Conservation (phyloP, 2,797 vertebrate species). For the Acipenser transmontanus region DNA sequence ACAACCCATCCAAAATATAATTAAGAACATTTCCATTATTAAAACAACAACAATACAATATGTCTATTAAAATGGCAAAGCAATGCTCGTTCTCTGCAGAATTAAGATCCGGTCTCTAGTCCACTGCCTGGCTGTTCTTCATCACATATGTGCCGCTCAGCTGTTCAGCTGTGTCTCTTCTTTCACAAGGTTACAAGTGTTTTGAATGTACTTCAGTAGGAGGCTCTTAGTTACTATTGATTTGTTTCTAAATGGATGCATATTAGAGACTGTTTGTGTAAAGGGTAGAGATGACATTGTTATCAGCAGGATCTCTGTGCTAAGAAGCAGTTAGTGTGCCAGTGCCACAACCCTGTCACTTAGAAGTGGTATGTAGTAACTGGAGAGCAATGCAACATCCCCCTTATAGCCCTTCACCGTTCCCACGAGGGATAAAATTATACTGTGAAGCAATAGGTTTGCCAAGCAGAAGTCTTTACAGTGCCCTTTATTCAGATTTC, state of each 20-base stretch:
- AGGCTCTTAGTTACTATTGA: constrained; percentile 49
- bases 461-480: constrained; percentile 1
- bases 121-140: constrained; percentile 30
- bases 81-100: constrained; percentile 25
- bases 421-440: constrained; percentile 38
- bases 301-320: constrained; percentile 38
- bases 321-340: constrained; percentile 37
- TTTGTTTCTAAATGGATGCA: constrained; percentile 45
- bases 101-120: not conserved
- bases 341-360: constrained; percentile 28
- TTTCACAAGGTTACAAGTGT: constrained; percentile 31
- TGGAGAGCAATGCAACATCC: constrained; percentile 27
- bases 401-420: constrained; percentile 25
- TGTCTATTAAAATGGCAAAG: too few relatives aligned
- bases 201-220: constrained; percentile 36
- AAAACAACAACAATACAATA: too few relatives aligned
- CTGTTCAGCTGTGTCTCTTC: constrained; percentile 35
- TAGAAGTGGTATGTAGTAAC: constrained; percentile 33
- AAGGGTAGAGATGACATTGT: constrained; percentile 33
- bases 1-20: too few relatives aligned
- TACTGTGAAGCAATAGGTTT: constrained; percentile 30
- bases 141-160: constrained; percentile 39
- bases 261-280: constrained; percentile 38
- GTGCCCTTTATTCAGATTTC: not conserved
- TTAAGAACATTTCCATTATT: too few relatives aligned